Evolutionary conservation across 2,888 invertebrate species (phyloP), one percentile per base, ranked within the genome.

Genomic region (Ornithoptera priamus): DNA sequence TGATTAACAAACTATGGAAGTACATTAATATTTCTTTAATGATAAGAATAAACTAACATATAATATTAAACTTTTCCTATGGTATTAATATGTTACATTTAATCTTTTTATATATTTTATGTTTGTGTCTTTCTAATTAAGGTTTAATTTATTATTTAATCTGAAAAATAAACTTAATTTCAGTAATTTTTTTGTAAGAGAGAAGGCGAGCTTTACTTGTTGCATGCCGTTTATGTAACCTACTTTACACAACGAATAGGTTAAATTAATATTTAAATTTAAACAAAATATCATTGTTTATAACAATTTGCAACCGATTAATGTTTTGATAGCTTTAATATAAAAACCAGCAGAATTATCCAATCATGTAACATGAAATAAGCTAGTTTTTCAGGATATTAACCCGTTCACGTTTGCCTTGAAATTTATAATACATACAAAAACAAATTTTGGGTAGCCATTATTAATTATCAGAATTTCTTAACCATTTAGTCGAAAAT

Each of bases 201-300:
- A 75, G 73, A 73, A 74, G 80, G 77, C 76, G 74, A 74, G 75
- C 81, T 78, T 84, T 75, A 87, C 87, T 87, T 87, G 87, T 87
- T 87, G 87, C 87, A 80, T 82, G 58, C 68, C 73, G 72, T 73
- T 77, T 77, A 77, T 76, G 73, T 75, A 76, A 74, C 71, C 68
- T 53, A 24, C 66, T 36, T 24, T 20, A 30, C 36, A 65, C 22
- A 20, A 22, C n/a, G 12, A 58, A 58, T 5, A 58, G 4, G 22
- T 22, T 58, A n/a, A n/a, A 53, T n/a, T 53, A 53, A 53, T 53
- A n/a, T 53, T 53, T 5, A 6, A 53, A 53, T 46, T 46, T 15
- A n/a, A 53, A 53, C 18, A 6, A 18, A n/a, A 7, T 53, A n/a
- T 5, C 15, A 7, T 53, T 53, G 17, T 50, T n/a, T 53, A 53